Evolutionary conservation across 1,140 invertebrate species (phyloP), one percentile per base, ranked within the genome.

Genomic region (Hydropsyche tenuis): DNA sequence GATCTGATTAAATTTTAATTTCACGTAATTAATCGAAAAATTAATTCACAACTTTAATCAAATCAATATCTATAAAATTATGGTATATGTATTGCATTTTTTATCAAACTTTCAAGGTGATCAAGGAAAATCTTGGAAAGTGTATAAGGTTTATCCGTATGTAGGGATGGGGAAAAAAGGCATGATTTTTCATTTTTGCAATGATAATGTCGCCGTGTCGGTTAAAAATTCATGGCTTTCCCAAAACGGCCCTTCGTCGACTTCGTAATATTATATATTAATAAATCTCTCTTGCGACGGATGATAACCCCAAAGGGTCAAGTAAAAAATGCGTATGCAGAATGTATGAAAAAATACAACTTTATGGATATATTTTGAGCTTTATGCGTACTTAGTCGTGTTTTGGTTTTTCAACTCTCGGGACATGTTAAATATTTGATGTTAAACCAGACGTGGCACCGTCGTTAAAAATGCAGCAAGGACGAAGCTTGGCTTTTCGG

Each of bases 401-500:
- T 60, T 60, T 12, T 25, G 22, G 56, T 60, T 60, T 60, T 60
- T 27, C 16, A 14, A 14, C 45, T 48, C 45, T 14, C 56, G 23
- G 22, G 56, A 60, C 23, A 60, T 23, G 56, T 60, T 60, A 23
- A 60, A 60, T 60, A 60, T 60, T 60, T 60, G 23, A 60, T 60
- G 23, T 60, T 14, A 22, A 60, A 60, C 22, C 56, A 27, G 56
- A 1, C 22, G 56, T 11, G 56, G 56, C 20, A 25, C 30, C 30
- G 14, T 25, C 56, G 22, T 60, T 60, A 60, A 60, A 60, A 60
- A 60, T 60, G 18, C 23, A 60, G 25, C 56, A 12, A 53, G 16
- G 16, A 53, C 48, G 30, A 37, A 37, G 30, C 3, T 37, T 9
- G 30, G 30, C 9, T 37, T 53, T 53, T 6, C 7, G 4, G 6